Percentiles rank a stretch among this genome's conserved stretches.
Conservation (phyloP, 64 coral and sea anemone genomes). For the Platygyra sinensis region DNA sequence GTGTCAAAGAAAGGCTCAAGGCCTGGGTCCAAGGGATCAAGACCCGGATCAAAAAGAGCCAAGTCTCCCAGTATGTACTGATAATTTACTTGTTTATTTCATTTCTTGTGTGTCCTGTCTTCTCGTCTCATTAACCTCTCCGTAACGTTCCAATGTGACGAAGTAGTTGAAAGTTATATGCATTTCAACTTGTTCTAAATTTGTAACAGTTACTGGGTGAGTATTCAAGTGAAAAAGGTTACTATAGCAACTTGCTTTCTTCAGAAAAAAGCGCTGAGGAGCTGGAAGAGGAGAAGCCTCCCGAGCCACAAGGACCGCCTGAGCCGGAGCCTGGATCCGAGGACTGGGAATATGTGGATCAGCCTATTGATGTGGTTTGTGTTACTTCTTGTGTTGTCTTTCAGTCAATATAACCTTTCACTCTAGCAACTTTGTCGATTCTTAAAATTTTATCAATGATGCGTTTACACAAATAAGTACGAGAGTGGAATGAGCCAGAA, state of each 20-base stretch:
- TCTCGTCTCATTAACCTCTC: too few relatives aligned
- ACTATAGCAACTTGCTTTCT: background rate
- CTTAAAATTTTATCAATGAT: too few relatives aligned
- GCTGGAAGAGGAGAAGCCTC: conserved; percentile 76
- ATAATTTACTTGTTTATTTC: background rate
- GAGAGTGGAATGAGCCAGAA: too few relatives aligned
- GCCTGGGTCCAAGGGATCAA: conserved; percentile 75
- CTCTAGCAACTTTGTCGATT: too few relatives aligned
- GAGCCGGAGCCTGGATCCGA: conserved; percentile 95
- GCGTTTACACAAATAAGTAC: too few relatives aligned
- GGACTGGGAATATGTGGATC: conserved; percentile 94
- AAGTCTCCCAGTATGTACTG: conserved; percentile 86
- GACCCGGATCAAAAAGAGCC: conserved; percentile 79
- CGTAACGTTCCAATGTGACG: too few relatives aligned
- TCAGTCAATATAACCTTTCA: too few relatives aligned
- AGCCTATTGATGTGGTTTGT: conserved; percentile 89
- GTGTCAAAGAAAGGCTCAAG: conserved; percentile 88
- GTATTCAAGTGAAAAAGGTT: background rate
- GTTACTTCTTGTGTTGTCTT: too few relatives aligned
- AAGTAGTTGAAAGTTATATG: too few relatives aligned
- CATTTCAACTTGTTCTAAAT: too few relatives aligned
- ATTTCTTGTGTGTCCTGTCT: background rate
- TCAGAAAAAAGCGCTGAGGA: conserved; percentile 86
- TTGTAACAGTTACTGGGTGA: background rate
- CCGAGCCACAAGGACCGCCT: conserved; percentile 86